Conservation (phyloP, 2,113 vertebrate genomes). For the Sprattus sprattus region DNA sequence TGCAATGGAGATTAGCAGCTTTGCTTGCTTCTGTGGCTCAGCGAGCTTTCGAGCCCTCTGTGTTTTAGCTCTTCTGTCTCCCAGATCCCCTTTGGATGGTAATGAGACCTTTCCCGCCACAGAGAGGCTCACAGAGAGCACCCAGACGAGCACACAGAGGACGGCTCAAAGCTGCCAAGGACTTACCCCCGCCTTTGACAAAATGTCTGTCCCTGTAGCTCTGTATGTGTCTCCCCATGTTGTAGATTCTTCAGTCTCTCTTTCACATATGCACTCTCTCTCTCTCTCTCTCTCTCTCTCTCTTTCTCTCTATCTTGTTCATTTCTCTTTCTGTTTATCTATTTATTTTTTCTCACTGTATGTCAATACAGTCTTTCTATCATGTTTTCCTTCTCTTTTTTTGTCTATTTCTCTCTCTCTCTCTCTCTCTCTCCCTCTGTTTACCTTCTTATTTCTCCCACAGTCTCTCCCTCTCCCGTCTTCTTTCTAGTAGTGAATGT, state of each 20-base stretch:
- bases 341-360: neutral
- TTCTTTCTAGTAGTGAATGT: neutral
- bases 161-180: neutral
- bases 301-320: neutral
- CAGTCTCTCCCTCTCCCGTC: neutral
- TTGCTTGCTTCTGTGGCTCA: neutral
- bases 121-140: neutral
- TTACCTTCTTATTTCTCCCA: neutral
- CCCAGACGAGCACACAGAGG: neutral
- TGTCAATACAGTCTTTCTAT: no score
- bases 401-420: neutral
- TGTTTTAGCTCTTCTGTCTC: neutral
- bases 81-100: neutral
- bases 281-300: neutral
- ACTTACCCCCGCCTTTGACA: neutral
- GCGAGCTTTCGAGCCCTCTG: neutral
- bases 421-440: neutral
- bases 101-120: neutral
- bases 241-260: neutral
- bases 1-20: conserved; percentile 4
- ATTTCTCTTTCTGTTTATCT: no score
- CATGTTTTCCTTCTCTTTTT: neutral
- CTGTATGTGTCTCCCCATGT: neutral
- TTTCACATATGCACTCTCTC: no score
- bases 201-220: neutral